Evolutionary conservation across 1,140 invertebrate genomes (phyloP), one percentile per base, ranked within the genome.

Genomic region (Drosophila quadrilineata): DNA sequence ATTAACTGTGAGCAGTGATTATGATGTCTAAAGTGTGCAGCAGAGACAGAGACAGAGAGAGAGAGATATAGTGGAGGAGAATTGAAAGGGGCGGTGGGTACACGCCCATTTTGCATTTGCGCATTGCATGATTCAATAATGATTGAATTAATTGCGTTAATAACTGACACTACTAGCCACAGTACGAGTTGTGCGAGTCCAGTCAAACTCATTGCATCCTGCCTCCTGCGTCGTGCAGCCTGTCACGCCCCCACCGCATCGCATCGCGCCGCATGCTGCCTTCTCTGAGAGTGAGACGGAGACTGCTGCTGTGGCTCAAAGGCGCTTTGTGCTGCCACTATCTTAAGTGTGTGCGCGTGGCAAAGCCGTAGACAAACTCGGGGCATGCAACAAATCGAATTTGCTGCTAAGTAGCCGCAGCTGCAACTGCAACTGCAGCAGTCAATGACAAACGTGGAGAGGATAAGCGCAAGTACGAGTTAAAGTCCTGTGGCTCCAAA

Each of bases 91-190:
- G n/a, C n/a, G n/a, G n/a, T n/a, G n/a, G n/a, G n/a, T n/a, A n/a
- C n/a, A n/a, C n/a, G 50, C 69, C 67, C 53, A 74, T 70, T 85
- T 84, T 75, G 80, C 80, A 79, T 85, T 84, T 84, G 79, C 80
- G 79, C 77, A 85, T 84, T 84, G 77, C 79, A 87, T 88, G 86
- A 88, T 88, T 84, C 86, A 86, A 88, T 88, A 88, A 88, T 88
- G 87, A 88, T 87, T 88, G 87, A 87, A 88, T 88, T 88, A 88
- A 88, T 88, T 88, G 87, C 86, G 87, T 88, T 88, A 88, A 88
- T 88, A 88, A 88, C 82, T 88, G 86, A 88, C 86, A 88, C 86
- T n/a, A n/a, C n/a, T 88, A 85, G 67, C 53, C 43, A 31, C 71
- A 58, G 50, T 59, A 64, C 45, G 16, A 17, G 33, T 36, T 28